phyloP scores from a whole-genome alignment of 2,888 invertebrate species.

The Chaitophorus viminalis region DNA sequence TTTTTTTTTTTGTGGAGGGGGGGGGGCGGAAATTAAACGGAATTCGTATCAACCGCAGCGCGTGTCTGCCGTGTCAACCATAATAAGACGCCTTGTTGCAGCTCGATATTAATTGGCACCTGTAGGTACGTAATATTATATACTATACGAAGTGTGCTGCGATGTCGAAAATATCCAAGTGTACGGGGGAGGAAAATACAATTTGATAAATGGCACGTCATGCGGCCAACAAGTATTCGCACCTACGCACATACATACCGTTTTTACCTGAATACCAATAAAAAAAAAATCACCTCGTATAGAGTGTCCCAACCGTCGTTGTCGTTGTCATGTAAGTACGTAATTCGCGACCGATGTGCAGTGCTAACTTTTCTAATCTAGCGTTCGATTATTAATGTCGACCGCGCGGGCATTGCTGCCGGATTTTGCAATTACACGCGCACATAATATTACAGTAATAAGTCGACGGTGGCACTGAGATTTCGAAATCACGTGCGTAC shows the following conservation, averaged over 20 bases:
- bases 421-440: conserved; percentile 38
- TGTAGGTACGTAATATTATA: background rate
- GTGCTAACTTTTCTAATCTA: conserved; percentile 25
- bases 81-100: no score
- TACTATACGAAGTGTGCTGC: background rate
- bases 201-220: background rate
- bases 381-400: conserved; percentile 50
- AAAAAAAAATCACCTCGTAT: background rate
- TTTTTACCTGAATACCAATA: background rate
- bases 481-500: conserved; percentile 43
- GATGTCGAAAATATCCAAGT: background rate
- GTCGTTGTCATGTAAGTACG: background rate
- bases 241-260: conserved; percentile 7
- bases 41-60: no score
- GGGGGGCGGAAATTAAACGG: no score
- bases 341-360: background rate
- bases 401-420: background rate
- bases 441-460: conserved; percentile 3
- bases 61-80: no score
- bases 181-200: background rate
- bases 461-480: background rate
- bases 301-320: background rate
- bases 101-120: no score
- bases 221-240: background rate
- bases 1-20: no score